Evolutionary conservation across 1,140 invertebrate species (phyloP), one percentile per base, ranked within the genome.

Genomic region (Drosophila saltans): DNA sequence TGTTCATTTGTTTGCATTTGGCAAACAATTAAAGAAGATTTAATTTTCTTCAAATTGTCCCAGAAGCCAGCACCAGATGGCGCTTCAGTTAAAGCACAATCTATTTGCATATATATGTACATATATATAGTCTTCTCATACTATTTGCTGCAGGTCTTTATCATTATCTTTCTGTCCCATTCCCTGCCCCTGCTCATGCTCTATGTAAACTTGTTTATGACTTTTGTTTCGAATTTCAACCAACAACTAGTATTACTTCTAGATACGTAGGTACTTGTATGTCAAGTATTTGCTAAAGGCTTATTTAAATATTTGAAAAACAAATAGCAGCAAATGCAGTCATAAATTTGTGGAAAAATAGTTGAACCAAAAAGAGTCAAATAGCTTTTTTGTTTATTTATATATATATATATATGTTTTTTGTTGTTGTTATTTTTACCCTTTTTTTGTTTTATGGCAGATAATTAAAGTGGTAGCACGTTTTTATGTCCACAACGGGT

Each of bases 281-380:
- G 76, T 75, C 71, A 84, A 90, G 71, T 88, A 88, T 88, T 88
- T 88, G 85, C 67, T 28, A 8, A 69, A 67, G 66, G 48, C 84
- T 89, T 78, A 60, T 69, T 75, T 69, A 89, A 88, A 88, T 88
- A 88, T 88, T 88, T 88, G 30, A 21, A 58, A 72, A 52, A 59
- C 78, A 89, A 88, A 88, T 84, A 88, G 55, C 65, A 75, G 73
- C 73, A 88, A 74, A 75, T 88, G 80, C 83, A 41, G 73, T 30
- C 64, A 84, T 84, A 84, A 84, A 80, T 84, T 83, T 74, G 72
- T 58, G 33, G 57, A 69, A 81, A 65, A 71, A 60, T 43, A 45
- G 43, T 77, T 64, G 8, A 67, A 75, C 48, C 21, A 11, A 33
- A 41, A 4, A 16, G 62, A 52, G 21, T 9, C 26, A 24, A 52